Evolutionary conservation across 2,888 invertebrate genomes (phyloP).

Genomic region (Anthophora plumipes): DNA sequence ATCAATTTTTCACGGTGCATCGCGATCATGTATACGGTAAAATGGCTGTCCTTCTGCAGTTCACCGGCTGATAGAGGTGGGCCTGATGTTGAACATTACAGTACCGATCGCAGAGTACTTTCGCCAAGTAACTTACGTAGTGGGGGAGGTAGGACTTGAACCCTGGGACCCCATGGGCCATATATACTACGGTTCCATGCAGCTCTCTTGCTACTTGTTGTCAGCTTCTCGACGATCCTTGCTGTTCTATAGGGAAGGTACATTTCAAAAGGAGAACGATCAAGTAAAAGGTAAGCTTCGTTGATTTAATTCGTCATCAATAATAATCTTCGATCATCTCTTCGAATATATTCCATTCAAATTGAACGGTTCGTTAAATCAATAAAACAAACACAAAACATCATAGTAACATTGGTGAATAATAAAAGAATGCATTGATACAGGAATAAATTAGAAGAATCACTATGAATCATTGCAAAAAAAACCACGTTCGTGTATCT

Average conservation of each 20-base stretch:
- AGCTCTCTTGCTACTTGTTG: conserved; percentile 79
- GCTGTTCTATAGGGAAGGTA: conserved; percentile 41
- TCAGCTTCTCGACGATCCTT: conserved; percentile 78
- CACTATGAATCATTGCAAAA: neutral
- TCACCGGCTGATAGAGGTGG: conserved; percentile 60
- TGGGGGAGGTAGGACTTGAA: conserved; percentile 81
- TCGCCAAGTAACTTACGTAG: conserved; percentile 77
- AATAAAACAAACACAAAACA: neutral
- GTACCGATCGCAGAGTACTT: conserved; percentile 79
- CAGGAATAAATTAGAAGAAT: no score
- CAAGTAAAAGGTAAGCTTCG: conserved; percentile 62
- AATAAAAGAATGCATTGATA: no score
- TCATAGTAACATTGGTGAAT: no score
- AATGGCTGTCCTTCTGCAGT: conserved; percentile 63
- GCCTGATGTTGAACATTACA: conserved; percentile 70
- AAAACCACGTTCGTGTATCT: neutral
- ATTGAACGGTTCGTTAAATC: no score
- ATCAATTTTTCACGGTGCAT: conserved; percentile 28
- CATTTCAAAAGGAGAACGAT: conserved; percentile 28
- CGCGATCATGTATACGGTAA: conserved; percentile 36
- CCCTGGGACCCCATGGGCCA: conserved; percentile 79
- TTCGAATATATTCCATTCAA: no score
- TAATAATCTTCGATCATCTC: no score
- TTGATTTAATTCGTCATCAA: neutral
- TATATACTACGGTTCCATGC: conserved; percentile 78